Evolutionary conservation across 2,888 invertebrate genomes (phyloP), one percentile per base, ranked within the genome.

Genomic region (Dexiosoma caninum): DNA sequence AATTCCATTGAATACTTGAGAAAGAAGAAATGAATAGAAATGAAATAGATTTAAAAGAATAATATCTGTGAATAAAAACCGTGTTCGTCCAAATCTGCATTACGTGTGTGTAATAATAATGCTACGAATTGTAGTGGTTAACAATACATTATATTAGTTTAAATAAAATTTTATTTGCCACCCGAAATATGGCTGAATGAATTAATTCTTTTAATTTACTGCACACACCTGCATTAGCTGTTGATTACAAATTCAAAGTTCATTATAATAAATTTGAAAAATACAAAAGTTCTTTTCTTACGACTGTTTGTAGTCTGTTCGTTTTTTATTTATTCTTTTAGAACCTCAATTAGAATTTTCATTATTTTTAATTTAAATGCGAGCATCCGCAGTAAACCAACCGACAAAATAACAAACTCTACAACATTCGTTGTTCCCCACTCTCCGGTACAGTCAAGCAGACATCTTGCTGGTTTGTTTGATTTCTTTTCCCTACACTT

Each of bases 321-420:
- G 9, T 30, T 21, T 66, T 51, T 1, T 66, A 8, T 60, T 60
- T 60, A 60, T 60, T 51, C 27, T 60, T 71, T 42, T 60, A 49
- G 62, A 74, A 81, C 42, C 77, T 69, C 72, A 81, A 77, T 81
- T 81, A 77, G 77, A 81, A 62, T 81, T 64, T 74, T 67, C 44
- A 60, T 76, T 74, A 44, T 42, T 81, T 78, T 67, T 69, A 81
- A 81, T 81, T 81, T 77, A 81, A 81, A 81, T 74, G 72, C 81
- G 81, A 74, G 77, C 81, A 81, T 81, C 81, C 81, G 81, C 77
- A 55, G 49, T 37, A 53, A 46, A 59, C 27, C 40, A 51, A 69
- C 49, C 49, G 53, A 64, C 57, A 27, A 27, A 27, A 40, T 7
- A 57, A 32, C 27, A 27, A 37, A 16, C 35, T 60, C 16, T 32